phyloP scores from a whole-genome alignment of 2,113 vertebrate genomes.

The Syngnathoides biaculeatus region DNA sequence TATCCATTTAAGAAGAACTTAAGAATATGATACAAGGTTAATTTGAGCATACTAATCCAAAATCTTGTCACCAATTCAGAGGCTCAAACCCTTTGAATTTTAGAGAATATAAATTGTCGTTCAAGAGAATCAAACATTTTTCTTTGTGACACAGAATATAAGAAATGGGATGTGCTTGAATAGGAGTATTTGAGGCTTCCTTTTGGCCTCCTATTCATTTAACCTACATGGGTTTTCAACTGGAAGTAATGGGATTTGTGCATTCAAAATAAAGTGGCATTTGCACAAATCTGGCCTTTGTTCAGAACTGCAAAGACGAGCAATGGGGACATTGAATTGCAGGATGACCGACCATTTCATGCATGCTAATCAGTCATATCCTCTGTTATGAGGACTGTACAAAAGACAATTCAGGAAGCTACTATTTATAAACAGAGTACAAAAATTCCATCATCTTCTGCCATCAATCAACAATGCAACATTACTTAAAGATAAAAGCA shows the following conservation, averaged over 20 bases:
- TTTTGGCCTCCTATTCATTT: constrained; percentile 65
- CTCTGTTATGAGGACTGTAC: constrained; percentile 20
- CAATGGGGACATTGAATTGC: constrained; percentile 57
- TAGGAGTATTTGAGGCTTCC: constrained; percentile 55
- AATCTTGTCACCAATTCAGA: constrained; percentile 53
- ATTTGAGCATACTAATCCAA: constrained; percentile 57
- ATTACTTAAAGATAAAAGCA: not conserved
- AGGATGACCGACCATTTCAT: constrained; percentile 51
- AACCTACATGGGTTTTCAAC: constrained; percentile 65
- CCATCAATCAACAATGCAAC: not conserved
- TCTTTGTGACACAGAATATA: constrained; percentile 61
- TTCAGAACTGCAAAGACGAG: constrained; percentile 66
- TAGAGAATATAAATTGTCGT: constrained; percentile 64
- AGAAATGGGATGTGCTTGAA: constrained; percentile 60
- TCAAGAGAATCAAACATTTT: constrained; percentile 67
- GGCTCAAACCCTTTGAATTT: constrained; percentile 59
- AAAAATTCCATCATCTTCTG: not conserved
- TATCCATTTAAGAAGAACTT: constrained; percentile 32
- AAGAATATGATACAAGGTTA: constrained; percentile 44
- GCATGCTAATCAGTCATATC: constrained; percentile 56
- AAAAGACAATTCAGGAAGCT: constrained; percentile 25
- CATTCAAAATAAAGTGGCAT: constrained; percentile 72
- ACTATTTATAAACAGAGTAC: not conserved
- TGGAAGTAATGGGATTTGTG: constrained; percentile 74
- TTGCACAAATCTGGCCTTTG: constrained; percentile 77